A percentile compares a stretch with the other conserved stretches of the same genome.
Evolutionary conservation across 2,797 vertebrate species (phyloP).

Genomic region (Danio kyathit): DNA sequence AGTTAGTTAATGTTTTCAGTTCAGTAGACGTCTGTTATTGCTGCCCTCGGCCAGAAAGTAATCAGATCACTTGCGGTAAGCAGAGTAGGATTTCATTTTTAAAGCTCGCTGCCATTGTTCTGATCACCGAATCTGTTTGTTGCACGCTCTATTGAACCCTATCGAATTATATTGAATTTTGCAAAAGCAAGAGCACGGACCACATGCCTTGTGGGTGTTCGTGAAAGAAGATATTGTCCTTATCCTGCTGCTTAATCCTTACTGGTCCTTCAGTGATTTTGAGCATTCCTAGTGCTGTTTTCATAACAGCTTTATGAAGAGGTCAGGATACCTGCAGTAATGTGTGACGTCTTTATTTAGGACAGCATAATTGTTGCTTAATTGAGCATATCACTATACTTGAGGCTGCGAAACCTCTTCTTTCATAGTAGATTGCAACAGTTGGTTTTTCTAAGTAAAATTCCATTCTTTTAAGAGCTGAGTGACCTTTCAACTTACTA

Average conservation of each 20-base stretch:
- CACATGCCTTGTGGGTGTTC: conserved; percentile 28
- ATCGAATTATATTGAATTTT: conserved; percentile 43
- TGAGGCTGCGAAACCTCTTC: background rate
- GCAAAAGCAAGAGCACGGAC: conserved; percentile 16
- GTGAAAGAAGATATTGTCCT: conserved; percentile 36
- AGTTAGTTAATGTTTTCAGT: conserved; percentile 35
- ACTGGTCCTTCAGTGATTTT: background rate
- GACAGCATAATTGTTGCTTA: background rate
- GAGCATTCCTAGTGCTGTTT: background rate
- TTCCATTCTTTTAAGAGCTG: background rate
- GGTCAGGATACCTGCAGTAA: background rate
- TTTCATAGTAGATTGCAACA: background rate
- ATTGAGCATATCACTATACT: background rate
- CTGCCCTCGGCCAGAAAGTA: conserved; percentile 30
- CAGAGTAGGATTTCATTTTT: conserved; percentile 41
- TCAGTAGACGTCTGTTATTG: conserved; percentile 25
- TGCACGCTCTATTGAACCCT: conserved; percentile 31
- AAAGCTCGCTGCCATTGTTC: conserved; percentile 39
- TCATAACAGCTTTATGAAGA: background rate
- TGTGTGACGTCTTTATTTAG: background rate
- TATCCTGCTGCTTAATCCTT: background rate
- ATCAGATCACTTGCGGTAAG: conserved; percentile 37
- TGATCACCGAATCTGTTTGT: conserved; percentile 14
- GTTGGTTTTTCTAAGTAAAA: background rate
- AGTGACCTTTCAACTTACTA: too few species aligned